phyloP scores from a whole-genome alignment of 2,113 vertebrate species.

The Corythornis cristatus region DNA sequence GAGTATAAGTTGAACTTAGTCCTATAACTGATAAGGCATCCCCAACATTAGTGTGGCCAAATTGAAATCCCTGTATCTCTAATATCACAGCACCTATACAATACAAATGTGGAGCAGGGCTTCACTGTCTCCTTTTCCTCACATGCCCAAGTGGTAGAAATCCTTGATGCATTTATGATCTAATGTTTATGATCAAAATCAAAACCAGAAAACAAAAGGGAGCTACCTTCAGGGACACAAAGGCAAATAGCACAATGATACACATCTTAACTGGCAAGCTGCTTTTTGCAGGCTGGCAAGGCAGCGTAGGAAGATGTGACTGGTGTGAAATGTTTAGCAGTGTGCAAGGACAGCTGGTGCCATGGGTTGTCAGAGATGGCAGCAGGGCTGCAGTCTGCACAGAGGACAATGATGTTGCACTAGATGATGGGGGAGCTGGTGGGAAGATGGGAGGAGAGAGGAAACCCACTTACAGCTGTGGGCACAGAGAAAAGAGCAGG shows the following conservation, averaged over 20 bases:
- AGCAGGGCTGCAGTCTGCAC: rapidly evolving
- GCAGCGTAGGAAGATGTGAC: not conserved
- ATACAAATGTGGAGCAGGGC: not conserved
- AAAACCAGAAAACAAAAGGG: not conserved
- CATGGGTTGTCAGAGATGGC: not conserved
- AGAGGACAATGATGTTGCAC: not conserved
- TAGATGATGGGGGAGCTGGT: not conserved
- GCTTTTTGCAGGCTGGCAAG: not conserved
- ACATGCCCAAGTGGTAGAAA: not conserved
- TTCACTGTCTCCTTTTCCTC: not conserved
- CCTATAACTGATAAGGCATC: not conserved
- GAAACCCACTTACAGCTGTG: not conserved
- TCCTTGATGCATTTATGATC: not conserved
- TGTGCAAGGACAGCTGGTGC: not conserved
- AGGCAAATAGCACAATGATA: not conserved
- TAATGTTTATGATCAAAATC: not conserved
- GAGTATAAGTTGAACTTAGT: not conserved
- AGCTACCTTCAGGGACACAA: not conserved
- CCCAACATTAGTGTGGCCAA: not conserved
- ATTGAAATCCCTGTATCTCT: not conserved
- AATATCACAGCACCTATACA: not conserved
- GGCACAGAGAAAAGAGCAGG: not conserved
- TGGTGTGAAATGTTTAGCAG: not conserved
- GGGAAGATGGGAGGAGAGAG: not conserved
- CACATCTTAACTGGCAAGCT: not conserved